Base-by-base conservation (phyloP, 1,140 invertebrate species). In the Eriosoma lanigerum region DNA sequence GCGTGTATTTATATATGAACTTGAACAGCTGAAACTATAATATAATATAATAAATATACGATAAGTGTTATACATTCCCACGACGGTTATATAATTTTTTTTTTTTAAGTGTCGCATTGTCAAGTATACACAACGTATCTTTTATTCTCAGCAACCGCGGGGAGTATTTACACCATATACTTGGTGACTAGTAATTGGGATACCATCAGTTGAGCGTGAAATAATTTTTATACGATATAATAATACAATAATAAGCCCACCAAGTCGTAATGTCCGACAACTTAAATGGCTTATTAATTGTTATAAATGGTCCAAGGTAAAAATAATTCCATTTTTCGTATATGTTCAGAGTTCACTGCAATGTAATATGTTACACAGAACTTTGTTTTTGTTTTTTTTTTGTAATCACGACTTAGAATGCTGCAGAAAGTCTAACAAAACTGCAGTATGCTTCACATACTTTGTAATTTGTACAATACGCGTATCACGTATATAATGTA, bases 21-120 rank as follows among this genome's bases (percentile, higher is more conserved):
- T 72, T 29, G 68, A 72, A 52, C 68, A 72, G 68, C 68, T 72
- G 68, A 70, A 70, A 70, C 44, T 29, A 19, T 72, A 32, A 24
- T 26, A 38, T 38, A 38, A 38, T 38, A 38, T 38, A 70, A 70
- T 70, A 70, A 70, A 72, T 50, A 50, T 29, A 50, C 26, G n/a
- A 72, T 72, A 72, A 72, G 68, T 72, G 68, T 72, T 72, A 9
- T 72, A 72, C 68, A 52, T 72, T 52, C 68, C 68, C 68, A 72
- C 68, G 68, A 52, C 68, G 68, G 68, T 72, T 72, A 72, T 72
- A 72, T 50, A 50, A 72, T 52, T 38, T 38, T 70, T 17, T 62
- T 62, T 62, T 29, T 72, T 72, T 72, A 29, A 72, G 68, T 72
- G 68, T 72, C 68, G 68, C 68, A 72, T 72, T 72, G 68, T 72